Conservation (phyloP, 2,797 vertebrate species). For the Dallia pectoralis region DNA sequence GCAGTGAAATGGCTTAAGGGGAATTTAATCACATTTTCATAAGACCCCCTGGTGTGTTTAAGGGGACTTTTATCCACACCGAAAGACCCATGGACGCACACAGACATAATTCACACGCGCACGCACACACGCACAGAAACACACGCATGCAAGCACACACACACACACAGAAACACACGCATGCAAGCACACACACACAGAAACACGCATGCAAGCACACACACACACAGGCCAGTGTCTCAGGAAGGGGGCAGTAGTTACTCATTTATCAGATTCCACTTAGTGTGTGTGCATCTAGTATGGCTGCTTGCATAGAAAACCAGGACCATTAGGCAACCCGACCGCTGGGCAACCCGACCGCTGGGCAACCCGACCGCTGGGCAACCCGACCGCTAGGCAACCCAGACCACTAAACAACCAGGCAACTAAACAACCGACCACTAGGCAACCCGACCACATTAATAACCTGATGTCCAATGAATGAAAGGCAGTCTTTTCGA, state of each 20-base stretch:
- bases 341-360: too few species aligned
- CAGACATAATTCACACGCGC: constrained; percentile 4
- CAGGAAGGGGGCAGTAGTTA: neutral
- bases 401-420: neutral
- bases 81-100: neutral
- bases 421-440: neutral
- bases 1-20: constrained; percentile 45
- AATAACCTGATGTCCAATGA: neutral
- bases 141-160: neutral
- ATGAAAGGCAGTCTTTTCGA: neutral
- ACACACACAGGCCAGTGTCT: neutral
- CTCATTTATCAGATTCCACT: constrained; percentile 1
- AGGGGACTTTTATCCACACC: constrained; percentile 19
- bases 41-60: constrained; percentile 49
- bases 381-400: too few species aligned
- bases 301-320: neutral
- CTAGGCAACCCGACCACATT: neutral
- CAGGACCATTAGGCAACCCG: neutral
- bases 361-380: too few species aligned
- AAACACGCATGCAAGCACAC: neutral
- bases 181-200: neutral
- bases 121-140: neutral
- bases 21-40: constrained; percentile 54
- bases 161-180: neutral
- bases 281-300: neutral